Base-by-base conservation (phyloP, 2,113 vertebrate species). In the Myrmecophaga tridactyla region DNA sequence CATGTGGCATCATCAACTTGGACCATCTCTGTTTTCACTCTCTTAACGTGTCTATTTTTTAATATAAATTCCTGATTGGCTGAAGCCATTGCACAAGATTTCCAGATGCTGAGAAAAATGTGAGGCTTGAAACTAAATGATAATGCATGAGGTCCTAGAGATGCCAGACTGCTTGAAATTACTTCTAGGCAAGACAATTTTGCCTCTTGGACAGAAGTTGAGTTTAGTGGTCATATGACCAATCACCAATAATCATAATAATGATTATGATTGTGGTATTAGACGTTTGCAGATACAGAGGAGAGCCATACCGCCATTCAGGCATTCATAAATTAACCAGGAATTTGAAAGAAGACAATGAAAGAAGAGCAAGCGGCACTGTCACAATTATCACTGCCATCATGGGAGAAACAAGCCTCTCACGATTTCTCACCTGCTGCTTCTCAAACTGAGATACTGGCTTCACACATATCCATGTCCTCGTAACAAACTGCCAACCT, bases 391-490 rank as follows among this genome's bases (percentile, higher is more conserved):
- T 1, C 20, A 27, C 17, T 18, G 48, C 34, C 34, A 34, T 43
- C 48, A 39, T 0, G 3, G 34, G 51, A 81, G 56, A 8, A 6
- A 5, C 25, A 13, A 3, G 15, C 51, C 51, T 53, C 51, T 4
- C 1, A 11, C 34, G 8, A 6, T 12, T 25, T n/a, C 25, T 4
- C 76, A 21, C 23, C 11, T 13, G 8, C 18, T 51, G 21, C 25
- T n/a, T 90, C 58, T 96, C 84, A 78, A 23, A 60, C 20, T 13
- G 75, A 86, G 25, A 56, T 1, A 34, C 27, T 46, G 75, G 34
- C 43, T 27, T 77, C 58, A 7, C 62, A 58, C 0, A 27, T 6
- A 1, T 14, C 48, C 31, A 8, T 2, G 0, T 0, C 2, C 10
- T 48, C 46, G 46, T 4, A 7, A 36, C 41, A 27, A 6, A 20